Evolutionary conservation across 1,140 invertebrate genomes (phyloP).

Genomic region (Drosophila tani): DNA sequence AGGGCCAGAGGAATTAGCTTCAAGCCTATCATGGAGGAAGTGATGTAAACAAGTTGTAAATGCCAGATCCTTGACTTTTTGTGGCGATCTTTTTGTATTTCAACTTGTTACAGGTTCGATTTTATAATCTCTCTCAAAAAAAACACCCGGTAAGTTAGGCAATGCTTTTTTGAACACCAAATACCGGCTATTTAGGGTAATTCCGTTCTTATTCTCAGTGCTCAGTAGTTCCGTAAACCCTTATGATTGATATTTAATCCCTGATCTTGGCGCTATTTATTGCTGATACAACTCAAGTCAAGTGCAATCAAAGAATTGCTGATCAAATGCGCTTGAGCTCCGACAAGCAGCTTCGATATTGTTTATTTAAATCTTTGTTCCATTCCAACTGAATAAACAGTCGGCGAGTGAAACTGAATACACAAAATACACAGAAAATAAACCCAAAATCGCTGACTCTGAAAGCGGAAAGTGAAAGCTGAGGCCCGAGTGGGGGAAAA

Average conservation of each 20-base stretch:
- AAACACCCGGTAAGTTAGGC: too few relatives aligned
- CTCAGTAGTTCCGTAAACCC: neutral
- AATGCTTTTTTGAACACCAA: too few relatives aligned
- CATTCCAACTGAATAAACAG: conserved; percentile 17
- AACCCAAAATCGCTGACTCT: conserved; percentile 18
- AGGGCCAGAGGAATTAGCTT: conserved; percentile 12
- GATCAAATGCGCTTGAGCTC: neutral
- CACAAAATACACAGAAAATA: conserved; percentile 1
- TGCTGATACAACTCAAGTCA: neutral
- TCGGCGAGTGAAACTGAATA: conserved; percentile 4
- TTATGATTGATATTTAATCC: neutral
- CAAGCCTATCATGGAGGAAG: neutral
- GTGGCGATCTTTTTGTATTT: neutral
- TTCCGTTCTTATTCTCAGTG: too few relatives aligned
- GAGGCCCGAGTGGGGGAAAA: conserved; percentile 19
- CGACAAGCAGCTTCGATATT: neutral
- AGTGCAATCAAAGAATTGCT: neutral
- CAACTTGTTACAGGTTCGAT: too few relatives aligned
- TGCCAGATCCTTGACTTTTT: conserved; percentile 1
- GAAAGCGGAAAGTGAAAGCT: conserved; percentile 59
- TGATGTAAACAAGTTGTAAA: conserved; percentile 8
- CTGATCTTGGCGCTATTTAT: neutral
- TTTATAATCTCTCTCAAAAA: too few relatives aligned
- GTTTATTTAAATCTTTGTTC: conserved; percentile 11
- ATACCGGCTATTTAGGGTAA: too few relatives aligned